Evolutionary conservation across 2,113 vertebrate genomes (phyloP).

Genomic region (Blennius ocellaris): DNA sequence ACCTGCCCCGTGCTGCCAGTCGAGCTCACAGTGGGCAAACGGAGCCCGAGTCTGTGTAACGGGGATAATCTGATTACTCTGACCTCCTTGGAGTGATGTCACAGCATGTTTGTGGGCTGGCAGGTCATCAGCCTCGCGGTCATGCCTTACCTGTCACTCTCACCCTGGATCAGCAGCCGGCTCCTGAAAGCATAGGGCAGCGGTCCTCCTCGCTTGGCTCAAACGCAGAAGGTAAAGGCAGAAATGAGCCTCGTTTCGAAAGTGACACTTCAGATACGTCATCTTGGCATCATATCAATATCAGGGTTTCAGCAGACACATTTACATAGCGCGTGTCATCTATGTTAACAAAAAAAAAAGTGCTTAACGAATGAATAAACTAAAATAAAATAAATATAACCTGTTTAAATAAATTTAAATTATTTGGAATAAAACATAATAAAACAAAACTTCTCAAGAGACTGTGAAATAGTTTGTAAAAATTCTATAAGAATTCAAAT

Average conservation of each 20-base stretch:
- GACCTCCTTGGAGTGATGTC: conserved; percentile 76
- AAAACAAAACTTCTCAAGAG: no score
- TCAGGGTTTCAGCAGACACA: no score
- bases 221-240: conserved; percentile 2
- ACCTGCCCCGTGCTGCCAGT: conserved; percentile 30
- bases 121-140: conserved; percentile 57
- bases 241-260: neutral
- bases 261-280: no score
- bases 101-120: conserved; percentile 68
- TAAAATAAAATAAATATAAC: no score
- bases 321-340: no score
- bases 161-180: conserved; percentile 60
- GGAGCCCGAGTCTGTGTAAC: conserved; percentile 42
- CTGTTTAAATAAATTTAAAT: no score
- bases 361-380: no score
- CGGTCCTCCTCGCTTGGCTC: conserved; percentile 4
- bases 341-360: no score
- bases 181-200: conserved; percentile 41
- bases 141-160: conserved; percentile 62
- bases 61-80: conserved; percentile 78
- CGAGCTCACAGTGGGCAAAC: conserved; percentile 13
- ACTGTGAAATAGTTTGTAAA: no score
- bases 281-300: no score
- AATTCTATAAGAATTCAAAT: no score
- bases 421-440: no score